These are phyloP conservation scores for Collichthys lucidus DNA, from an alignment of 2,113 vertebrate species.

Conservation along the genomic window DNA sequence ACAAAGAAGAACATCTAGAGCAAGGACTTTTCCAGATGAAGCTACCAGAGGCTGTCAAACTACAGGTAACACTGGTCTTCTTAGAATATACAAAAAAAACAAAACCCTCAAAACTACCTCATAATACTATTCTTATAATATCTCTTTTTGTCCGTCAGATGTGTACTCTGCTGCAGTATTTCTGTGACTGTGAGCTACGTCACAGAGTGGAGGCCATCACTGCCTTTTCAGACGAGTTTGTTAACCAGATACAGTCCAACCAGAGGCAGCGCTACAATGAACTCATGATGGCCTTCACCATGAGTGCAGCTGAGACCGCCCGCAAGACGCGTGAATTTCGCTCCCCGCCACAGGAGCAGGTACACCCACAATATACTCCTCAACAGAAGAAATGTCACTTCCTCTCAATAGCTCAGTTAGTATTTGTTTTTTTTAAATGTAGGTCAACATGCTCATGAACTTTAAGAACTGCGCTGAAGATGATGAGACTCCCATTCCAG, in stretches of 20 bases:
- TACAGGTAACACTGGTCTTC: conserved; percentile 85
- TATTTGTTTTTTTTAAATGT: not conserved
- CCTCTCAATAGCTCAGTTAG: not conserved
- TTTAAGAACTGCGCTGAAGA: conserved; percentile 87
- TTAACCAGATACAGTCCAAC: conserved; percentile 90
- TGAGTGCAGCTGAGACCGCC: conserved; percentile 93
- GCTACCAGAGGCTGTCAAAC: conserved; percentile 93
- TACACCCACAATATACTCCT: conserved; percentile 43
- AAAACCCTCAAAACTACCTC: too few species aligned
- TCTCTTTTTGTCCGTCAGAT: conserved; percentile 82
- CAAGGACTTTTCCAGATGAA: conserved; percentile 96
- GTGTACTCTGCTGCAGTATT: conserved; percentile 94
- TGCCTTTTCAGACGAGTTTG: conserved; percentile 91
- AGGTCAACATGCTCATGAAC: conserved; percentile 97
- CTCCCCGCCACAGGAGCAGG: conserved; percentile 96
- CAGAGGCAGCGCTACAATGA: conserved; percentile 89
- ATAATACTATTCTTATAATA: not conserved
- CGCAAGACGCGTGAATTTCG: conserved; percentile 94
- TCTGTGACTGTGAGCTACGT: conserved; percentile 95
- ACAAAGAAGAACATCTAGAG: conserved; percentile 80
- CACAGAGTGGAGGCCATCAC: conserved; percentile 94
- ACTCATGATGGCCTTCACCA: conserved; percentile 92
- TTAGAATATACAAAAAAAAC: not conserved
- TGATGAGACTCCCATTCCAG: conserved; percentile 88
- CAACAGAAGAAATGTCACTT: not conserved